These are phyloP conservation scores for Eupelmus urozonus DNA, from an alignment of 2,888 invertebrate species.

Conservation along the genomic window DNA sequence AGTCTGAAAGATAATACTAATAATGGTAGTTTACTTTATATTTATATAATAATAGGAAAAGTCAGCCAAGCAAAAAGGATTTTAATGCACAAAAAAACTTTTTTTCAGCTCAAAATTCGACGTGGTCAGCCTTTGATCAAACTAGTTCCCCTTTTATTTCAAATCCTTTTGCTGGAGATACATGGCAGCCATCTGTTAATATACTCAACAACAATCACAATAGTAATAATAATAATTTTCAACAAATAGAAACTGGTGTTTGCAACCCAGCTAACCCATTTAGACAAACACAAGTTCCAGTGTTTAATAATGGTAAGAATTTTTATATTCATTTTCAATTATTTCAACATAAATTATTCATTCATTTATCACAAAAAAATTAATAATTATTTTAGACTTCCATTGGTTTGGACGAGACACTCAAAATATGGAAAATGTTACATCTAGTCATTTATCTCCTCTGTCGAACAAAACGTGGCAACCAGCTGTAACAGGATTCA, in stretches of 20 bases:
- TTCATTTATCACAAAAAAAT: conserved; percentile 1
- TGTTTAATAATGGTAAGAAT: conserved; percentile 72
- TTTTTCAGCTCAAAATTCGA: conserved; percentile 68
- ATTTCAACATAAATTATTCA: conserved; percentile 11
- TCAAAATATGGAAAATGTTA: conserved; percentile 72
- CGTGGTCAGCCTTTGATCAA: conserved; percentile 70
- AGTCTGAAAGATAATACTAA: conserved; percentile 66
- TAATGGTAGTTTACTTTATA: too few relatives aligned
- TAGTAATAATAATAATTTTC: conserved; percentile 70
- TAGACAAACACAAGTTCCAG: conserved; percentile 70
- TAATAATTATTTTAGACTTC: conserved; percentile 66
- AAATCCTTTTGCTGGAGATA: conserved; percentile 73
- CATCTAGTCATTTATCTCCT: conserved; percentile 74
- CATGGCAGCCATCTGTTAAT: conserved; percentile 73
- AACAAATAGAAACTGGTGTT: conserved; percentile 69
- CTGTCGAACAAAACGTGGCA: conserved; percentile 75
- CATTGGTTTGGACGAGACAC: conserved; percentile 72
- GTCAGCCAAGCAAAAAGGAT: too few relatives aligned
- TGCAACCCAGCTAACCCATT: conserved; percentile 75
- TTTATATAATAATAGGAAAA: too few relatives aligned
- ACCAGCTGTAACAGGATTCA: conserved; percentile 73
- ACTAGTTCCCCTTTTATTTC: conserved; percentile 71
- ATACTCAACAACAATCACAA: conserved; percentile 71
- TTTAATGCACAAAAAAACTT: background rate
- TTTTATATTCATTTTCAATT: conserved; percentile 56